phyloP scores from a whole-genome alignment of 2,113 vertebrate genomes.

The Phalacrocorax brasilianus region DNA sequence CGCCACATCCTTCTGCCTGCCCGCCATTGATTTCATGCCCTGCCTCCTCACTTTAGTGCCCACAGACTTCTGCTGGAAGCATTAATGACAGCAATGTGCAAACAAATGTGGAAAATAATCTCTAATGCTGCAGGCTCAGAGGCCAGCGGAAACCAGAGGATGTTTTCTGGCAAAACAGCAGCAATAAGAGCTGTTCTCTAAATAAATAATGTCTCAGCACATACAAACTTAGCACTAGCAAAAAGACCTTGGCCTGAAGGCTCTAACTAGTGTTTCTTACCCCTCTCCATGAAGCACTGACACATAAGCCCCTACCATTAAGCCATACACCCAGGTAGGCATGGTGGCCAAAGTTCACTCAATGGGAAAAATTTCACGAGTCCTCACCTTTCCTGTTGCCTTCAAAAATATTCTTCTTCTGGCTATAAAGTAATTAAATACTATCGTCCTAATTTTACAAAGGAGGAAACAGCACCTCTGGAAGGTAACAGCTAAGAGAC shows the following conservation, averaged over 20 bases:
- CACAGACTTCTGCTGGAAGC: slow-evolving; percentile 40
- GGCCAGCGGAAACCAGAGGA: slow-evolving; percentile 45
- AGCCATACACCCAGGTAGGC: not conserved
- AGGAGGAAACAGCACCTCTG: not conserved
- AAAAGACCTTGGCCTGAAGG: not conserved
- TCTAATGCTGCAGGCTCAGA: slow-evolving; percentile 36
- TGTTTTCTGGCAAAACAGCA: slow-evolving; percentile 60
- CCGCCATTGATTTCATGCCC: slow-evolving; percentile 4
- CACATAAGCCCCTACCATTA: not conserved
- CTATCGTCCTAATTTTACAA: not conserved
- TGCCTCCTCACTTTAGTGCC: not conserved
- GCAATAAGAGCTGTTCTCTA: slow-evolving; percentile 42
- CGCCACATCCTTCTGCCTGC: slow-evolving; percentile 24
- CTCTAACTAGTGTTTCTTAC: not conserved
- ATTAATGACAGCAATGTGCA: slow-evolving; percentile 43
- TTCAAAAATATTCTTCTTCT: not conserved
- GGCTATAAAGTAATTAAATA: not conserved
- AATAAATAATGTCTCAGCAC: slow-evolving; percentile 25
- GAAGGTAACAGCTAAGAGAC: not conserved
- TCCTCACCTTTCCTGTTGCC: not conserved
- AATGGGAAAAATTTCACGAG: not conserved
- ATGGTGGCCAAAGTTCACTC: not conserved
- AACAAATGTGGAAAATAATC: slow-evolving; percentile 65
- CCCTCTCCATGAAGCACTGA: not conserved
- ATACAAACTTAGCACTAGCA: not conserved